Evolutionary conservation across 2,888 invertebrate species (phyloP).

Genomic region (Meiosimyza platycephala): DNA sequence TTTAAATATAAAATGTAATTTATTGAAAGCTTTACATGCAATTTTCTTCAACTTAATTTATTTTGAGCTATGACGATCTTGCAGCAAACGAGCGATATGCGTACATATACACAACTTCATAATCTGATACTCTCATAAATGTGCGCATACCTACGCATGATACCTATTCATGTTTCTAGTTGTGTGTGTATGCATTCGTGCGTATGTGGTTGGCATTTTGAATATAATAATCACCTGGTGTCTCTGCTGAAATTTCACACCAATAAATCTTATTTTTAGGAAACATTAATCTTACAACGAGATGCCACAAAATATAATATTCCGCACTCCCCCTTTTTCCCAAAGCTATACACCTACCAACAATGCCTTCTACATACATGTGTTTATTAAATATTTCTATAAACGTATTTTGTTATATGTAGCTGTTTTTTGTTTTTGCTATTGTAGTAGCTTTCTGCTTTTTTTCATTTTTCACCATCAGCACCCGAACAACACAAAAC

Average conservation of each 20-base stretch:
- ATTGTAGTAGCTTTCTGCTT: background rate
- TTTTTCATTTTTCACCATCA: background rate
- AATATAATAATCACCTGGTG: constrained; percentile 50
- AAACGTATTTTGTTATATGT: constrained; percentile 6
- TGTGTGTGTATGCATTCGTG: background rate
- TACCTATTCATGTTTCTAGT: no score
- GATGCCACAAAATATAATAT: background rate
- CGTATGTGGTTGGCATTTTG: background rate
- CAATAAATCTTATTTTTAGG: constrained; percentile 52
- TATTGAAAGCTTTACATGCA: no score
- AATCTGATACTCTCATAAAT: no score
- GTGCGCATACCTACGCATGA: no score
- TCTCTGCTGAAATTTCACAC: constrained; percentile 52
- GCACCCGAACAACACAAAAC: background rate
- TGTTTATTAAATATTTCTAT: background rate
- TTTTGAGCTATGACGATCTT: no score
- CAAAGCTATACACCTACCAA: no score
- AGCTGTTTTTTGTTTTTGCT: background rate
- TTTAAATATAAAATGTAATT: no score
- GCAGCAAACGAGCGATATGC: no score
- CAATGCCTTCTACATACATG: background rate
- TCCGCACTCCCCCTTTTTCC: background rate
- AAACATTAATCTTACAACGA: constrained; percentile 48
- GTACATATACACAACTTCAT: no score
- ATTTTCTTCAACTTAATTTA: no score